Base-by-base conservation (phyloP, 1,140 invertebrate genomes). In the Cyclargus thomasi region DNA sequence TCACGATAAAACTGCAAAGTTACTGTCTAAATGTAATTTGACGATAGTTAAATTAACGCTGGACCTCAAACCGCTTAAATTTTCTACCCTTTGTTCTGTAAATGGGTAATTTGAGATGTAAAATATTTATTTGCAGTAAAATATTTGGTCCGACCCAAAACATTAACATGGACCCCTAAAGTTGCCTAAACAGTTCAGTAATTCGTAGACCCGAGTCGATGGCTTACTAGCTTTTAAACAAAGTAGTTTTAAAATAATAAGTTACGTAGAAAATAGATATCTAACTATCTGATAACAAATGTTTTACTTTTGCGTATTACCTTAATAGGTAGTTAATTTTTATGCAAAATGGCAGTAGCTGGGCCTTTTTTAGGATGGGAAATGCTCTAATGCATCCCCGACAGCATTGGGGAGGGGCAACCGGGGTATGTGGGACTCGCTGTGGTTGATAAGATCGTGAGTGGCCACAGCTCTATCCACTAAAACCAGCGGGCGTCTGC, bases 1-100 rank as follows among this genome's bases (percentile, higher is more conserved):
- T 62, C 73, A 70, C 66, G 67, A 66, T 76, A 70, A 75, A 80
- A 80, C 76, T 29, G 64, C 18, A 57, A 35, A 55, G 53, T 66
- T 53, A 57, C n/a, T 66, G 23, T 17, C 55, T 57, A 17, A 23
- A 55, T 55, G 17, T 66, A 66, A 66, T 66, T 66, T 57, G 17
- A 66, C 17, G 53, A 66, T 66, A 66, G 64, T 66, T 66, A 57
- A 55, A 66, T 66, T 5, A 23, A 55, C 29, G 20, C 21, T 55
- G 39, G 39, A 47, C 39, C 21, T 65, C 21, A 20, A 5, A 35
- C 20, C 63, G n/a, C 18, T 36, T 17, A 35, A 23, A 35, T n/a
- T 22, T 21, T 23, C 29, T 17, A 55, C 55, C 55, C 20, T 59
- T 59, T 59, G 55, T 59, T 6, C 20, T 8, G 55, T 59, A 59